phyloP scores from a whole-genome alignment of 2,888 invertebrate genomes.

The Heteropelma amictum region DNA sequence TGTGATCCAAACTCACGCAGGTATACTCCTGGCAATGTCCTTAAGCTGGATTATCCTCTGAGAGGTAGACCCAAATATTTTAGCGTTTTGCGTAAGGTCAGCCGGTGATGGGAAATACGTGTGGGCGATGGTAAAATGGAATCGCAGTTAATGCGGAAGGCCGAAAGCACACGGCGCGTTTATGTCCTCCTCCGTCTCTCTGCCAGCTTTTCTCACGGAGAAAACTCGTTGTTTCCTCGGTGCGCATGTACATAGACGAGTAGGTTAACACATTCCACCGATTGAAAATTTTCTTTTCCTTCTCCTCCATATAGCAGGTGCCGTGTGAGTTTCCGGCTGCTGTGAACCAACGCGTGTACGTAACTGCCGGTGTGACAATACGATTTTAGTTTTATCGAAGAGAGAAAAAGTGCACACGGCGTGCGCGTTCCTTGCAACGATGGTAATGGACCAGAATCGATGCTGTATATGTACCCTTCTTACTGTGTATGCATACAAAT shows the following conservation, averaged over 20 bases:
- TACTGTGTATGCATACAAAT: slow-evolving; percentile 24
- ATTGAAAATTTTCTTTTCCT: slow-evolving; percentile 37
- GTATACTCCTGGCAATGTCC: slow-evolving; percentile 61
- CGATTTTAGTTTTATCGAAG: slow-evolving; percentile 18
- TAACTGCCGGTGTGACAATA: slow-evolving; percentile 11
- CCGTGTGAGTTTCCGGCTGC: slow-evolving; percentile 23
- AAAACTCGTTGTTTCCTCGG: background rate
- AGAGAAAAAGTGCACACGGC: background rate
- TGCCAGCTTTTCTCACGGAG: background rate
- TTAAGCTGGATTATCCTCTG: slow-evolving; percentile 72
- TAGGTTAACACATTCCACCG: slow-evolving; percentile 10
- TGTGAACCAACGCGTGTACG: background rate
- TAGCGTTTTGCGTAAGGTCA: slow-evolving; percentile 59
- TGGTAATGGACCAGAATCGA: slow-evolving; percentile 25
- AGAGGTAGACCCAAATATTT: slow-evolving; percentile 72
- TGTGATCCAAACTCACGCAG: slow-evolving; percentile 59
- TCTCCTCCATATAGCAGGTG: slow-evolving; percentile 34
- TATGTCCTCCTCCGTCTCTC: background rate
- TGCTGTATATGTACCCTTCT: slow-evolving; percentile 15
- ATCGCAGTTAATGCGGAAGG: slow-evolving; percentile 19
- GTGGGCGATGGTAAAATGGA: slow-evolving; percentile 21
- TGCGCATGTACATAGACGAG: background rate
- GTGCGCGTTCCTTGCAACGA: slow-evolving; percentile 11
- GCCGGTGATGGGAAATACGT: slow-evolving; percentile 3
- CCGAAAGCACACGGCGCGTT: slow-evolving; percentile 16